Base-by-base conservation (phyloP, 2,113 vertebrate genomes). In the Trinectes maculatus region DNA sequence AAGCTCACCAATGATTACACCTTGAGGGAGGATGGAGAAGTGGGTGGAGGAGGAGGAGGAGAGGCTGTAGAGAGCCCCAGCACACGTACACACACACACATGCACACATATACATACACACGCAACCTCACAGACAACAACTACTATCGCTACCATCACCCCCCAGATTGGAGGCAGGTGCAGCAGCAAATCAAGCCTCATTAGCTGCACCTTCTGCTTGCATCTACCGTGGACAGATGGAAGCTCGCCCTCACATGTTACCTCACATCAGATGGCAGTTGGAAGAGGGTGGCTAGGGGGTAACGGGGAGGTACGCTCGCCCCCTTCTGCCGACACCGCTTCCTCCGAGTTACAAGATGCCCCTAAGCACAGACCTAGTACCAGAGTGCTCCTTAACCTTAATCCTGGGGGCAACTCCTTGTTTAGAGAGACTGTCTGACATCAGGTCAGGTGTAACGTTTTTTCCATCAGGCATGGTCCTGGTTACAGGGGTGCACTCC, bases 161-260 rank as follows among this genome's bases (percentile, higher is more conserved):
- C 68, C 84, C 83, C 89, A 92, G 89, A 92, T 91, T 91, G 88
- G 91, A 90, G 91, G 90, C 93, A 93, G 93, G 93, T 93, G 93
- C 92, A 88, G 89, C 83, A 86, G 89, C 89, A 89, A 92, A 93
- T 92, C 92, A 92, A 90, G 90, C 90, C 93, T 93, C 91, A 93
- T 92, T 93, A 93, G 91, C 89, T 83, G 91, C 84, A 92, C 92
- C 92, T 93, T 93, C 92, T 93, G 93, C 92, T 91, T 85, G 88
- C 82, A 68, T 87, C 85, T 80, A 89, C 87, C 82, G 79, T 75
- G 79, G 90, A 92, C 93, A 93, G 91, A 93, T 92, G 93, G 92
- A 90, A 85, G 84, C 90, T 89, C 88, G 86, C 93, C 91, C 91
- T 91, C 91, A 89, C 91, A 92, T 91, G 89, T 89, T 92, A 91